These are phyloP conservation scores for Aphelenchoides avenae DNA, from an alignment of 1,140 invertebrate species.

Conservation along the genomic window DNA sequence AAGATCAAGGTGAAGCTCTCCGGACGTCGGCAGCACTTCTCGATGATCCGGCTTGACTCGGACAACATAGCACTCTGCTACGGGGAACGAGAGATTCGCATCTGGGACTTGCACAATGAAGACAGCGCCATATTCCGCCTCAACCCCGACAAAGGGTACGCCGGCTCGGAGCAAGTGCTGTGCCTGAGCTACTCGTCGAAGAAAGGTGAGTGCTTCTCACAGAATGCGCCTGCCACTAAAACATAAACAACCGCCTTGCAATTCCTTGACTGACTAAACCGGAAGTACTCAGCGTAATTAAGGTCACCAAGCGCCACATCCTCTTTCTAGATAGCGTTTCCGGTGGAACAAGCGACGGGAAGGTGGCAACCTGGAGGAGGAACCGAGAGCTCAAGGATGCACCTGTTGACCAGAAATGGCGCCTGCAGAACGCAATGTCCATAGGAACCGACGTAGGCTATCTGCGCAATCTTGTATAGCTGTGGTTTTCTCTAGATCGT, in stretches of 20 bases:
- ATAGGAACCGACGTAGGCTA: constrained; percentile 61
- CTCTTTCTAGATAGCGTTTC: constrained; percentile 67
- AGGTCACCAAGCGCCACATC: constrained; percentile 5
- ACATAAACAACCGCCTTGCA: neutral
- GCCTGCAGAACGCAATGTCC: constrained; percentile 62
- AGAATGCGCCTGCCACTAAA: neutral
- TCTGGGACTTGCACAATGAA: constrained; percentile 87
- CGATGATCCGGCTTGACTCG: constrained; percentile 24
- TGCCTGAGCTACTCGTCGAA: constrained; percentile 60
- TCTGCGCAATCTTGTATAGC: constrained; percentile 36
- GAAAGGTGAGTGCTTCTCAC: constrained; percentile 59
- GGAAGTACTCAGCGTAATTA: neutral
- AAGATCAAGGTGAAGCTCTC: constrained; percentile 57
- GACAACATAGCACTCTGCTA: constrained; percentile 41
- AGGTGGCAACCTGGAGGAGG: constrained; percentile 80
- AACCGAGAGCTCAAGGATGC: constrained; percentile 57
- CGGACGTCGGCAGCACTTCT: constrained; percentile 67
- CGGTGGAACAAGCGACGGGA: constrained; percentile 83
- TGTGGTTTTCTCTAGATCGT: constrained; percentile 24
- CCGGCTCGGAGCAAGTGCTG: constrained; percentile 51
- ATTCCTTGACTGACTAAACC: no score
- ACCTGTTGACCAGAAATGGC: constrained; percentile 62
- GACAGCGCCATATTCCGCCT: constrained; percentile 68
- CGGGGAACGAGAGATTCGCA: constrained; percentile 66
- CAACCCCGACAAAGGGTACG: constrained; percentile 59